A percentile compares a stretch with the other conserved stretches of the same genome.
These are phyloP conservation scores for Odontophorus gujanensis DNA, from an alignment of 2,113 vertebrate genomes.

Conservation along the genomic window DNA sequence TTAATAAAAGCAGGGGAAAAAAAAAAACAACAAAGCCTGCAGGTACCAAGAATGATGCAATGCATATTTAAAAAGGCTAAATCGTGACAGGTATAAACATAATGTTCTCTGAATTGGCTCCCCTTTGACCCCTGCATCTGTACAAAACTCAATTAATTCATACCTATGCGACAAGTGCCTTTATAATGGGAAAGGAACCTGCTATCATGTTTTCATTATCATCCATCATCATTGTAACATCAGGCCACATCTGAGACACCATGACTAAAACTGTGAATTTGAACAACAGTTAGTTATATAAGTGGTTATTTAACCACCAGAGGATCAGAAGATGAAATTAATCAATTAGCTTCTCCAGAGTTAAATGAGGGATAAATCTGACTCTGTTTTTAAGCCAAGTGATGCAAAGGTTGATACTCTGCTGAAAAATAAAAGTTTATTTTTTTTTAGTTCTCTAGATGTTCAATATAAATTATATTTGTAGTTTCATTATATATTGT, in stretches of 20 bases:
- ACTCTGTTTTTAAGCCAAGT: not conserved
- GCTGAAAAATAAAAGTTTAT: not conserved
- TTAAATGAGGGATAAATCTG: not conserved
- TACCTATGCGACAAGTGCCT: not conserved
- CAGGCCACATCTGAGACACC: not conserved
- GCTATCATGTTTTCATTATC: slow-evolving; percentile 9
- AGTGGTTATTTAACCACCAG: slow-evolving; percentile 42
- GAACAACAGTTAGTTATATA: slow-evolving; percentile 19
- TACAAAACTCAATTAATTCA: slow-evolving; percentile 42
- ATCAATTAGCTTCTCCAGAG: not conserved
- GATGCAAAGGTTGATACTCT: not conserved
- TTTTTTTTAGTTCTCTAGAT: not conserved
- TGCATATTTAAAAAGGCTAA: slow-evolving; percentile 17
- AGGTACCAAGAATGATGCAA: not conserved
- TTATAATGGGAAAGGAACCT: slow-evolving; percentile 5
- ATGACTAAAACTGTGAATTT: slow-evolving; percentile 18
- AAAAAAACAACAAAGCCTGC: not conserved
- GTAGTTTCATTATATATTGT: not conserved
- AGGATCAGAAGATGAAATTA: not conserved
- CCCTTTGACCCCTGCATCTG: not conserved
- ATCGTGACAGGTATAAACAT: not conserved
- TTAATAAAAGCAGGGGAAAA: not conserved
- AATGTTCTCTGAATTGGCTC: not conserved
- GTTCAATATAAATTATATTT: not conserved
- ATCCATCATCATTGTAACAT: not conserved